Conservation (phyloP, 2,113 vertebrate genomes). For the Cichladusa arquata region DNA sequence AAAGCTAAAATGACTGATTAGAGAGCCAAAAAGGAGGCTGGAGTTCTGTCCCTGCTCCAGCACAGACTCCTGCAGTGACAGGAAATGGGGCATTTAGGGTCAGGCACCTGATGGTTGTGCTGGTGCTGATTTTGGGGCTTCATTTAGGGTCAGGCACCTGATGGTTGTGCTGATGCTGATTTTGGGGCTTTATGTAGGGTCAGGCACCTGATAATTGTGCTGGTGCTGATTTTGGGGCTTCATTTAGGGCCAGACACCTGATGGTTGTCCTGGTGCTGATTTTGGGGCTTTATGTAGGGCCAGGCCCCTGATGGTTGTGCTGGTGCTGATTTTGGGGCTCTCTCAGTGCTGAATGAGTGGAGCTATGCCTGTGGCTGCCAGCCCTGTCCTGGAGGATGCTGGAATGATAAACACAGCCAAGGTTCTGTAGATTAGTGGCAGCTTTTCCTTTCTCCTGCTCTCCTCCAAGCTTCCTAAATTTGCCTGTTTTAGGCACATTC, state of each 20-base stretch:
- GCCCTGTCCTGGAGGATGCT: neutral
- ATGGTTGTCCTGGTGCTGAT: neutral
- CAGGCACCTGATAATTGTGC: neutral
- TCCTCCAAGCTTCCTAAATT: neutral
- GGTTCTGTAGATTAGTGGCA: neutral
- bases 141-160: neutral
- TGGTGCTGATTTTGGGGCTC: neutral
- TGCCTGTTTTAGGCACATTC: neutral
- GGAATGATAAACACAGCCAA: neutral
- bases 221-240: neutral
- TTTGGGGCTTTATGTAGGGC: accelerated
- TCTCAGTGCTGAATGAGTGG: neutral
- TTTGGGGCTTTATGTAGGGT: neutral
- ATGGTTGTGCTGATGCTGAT: neutral
- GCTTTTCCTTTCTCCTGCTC: neutral
- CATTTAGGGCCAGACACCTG: neutral
- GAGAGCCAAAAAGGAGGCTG: neutral
- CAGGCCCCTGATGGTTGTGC: no score
- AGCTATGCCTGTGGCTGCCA: neutral
- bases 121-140: neutral
- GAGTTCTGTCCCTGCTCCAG: neutral
- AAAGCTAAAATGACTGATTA: neutral
- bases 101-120: neutral
- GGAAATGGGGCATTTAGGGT: neutral
- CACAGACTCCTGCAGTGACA: neutral